These are phyloP conservation scores for Syngnathoides biaculeatus DNA, from an alignment of 2,113 vertebrate species.

Conservation along the genomic window DNA sequence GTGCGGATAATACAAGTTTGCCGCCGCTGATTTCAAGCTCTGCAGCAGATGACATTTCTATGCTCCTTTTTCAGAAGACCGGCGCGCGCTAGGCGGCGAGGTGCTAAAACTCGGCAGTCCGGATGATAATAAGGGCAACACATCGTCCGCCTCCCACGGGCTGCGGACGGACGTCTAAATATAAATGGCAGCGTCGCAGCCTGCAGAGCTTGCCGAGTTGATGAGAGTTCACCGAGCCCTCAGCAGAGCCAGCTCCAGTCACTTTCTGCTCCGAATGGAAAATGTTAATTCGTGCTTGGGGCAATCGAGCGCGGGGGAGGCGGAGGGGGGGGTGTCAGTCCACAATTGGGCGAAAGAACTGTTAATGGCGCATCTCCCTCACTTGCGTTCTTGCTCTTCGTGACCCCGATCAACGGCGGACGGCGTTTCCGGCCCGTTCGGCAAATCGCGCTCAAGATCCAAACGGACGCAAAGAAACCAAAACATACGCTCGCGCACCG, in stretches of 20 bases:
- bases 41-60: not conserved
- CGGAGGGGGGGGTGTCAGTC: too few relatives aligned
- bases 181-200: constrained; percentile 58
- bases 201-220: constrained; percentile 67
- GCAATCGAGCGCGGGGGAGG: not conserved
- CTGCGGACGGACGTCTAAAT: constrained; percentile 55
- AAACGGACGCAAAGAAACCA: constrained; percentile 15
- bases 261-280: constrained; percentile 66
- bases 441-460: constrained; percentile 24
- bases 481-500: constrained; percentile 46
- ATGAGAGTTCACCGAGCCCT: constrained; percentile 65
- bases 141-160: constrained; percentile 35
- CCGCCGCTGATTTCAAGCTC: not conserved
- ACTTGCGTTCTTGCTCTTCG: constrained; percentile 19
- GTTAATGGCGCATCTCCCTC: constrained; percentile 37
- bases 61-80: not conserved
- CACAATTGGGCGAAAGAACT: constrained; percentile 60
- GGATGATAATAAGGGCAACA: constrained; percentile 33
- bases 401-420: too few relatives aligned
- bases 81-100: not conserved
- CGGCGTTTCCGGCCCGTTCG: too few relatives aligned
- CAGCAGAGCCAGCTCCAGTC: constrained; percentile 57
- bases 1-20: not conserved
- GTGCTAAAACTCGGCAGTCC: constrained; percentile 21
- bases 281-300: constrained; percentile 73